These are phyloP conservation scores for Enhydra lutris DNA, from an alignment of 2,113 vertebrate genomes.

Conservation along the genomic window DNA sequence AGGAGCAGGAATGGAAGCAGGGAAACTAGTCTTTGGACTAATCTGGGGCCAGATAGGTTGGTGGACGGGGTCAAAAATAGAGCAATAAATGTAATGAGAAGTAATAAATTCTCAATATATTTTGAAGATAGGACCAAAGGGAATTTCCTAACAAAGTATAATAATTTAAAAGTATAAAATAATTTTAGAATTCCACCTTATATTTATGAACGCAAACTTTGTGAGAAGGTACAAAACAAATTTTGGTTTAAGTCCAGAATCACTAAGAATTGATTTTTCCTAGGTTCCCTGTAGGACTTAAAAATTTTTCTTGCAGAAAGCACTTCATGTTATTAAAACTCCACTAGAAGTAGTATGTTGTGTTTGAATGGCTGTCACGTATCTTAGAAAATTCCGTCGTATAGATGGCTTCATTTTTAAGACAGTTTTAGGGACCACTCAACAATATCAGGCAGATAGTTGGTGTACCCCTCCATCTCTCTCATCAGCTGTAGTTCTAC, in stretches of 20 bases:
- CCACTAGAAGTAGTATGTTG: background rate
- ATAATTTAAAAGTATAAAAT: background rate
- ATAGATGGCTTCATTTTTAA: conserved; percentile 30
- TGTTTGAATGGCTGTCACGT: background rate
- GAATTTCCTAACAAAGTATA: conserved; percentile 8
- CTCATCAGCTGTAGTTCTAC: background rate
- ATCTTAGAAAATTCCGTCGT: background rate
- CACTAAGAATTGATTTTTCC: background rate
- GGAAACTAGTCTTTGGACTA: background rate
- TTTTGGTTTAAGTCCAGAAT: conserved; percentile 18
- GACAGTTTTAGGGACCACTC: background rate
- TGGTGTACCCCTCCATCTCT: background rate
- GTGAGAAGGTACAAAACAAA: conserved; percentile 5
- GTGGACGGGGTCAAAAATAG: background rate
- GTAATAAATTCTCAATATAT: background rate
- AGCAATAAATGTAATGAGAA: conserved; percentile 7
- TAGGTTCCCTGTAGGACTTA: background rate
- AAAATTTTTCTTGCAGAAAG: background rate
- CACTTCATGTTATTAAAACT: conserved; percentile 1
- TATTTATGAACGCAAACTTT: conserved; percentile 13
- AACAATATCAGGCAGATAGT: background rate
- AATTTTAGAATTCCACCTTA: background rate
- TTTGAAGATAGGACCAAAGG: background rate
- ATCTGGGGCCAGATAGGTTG: background rate
- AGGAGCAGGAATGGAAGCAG: background rate